Evolutionary conservation across 2,888 invertebrate species (phyloP), one percentile per base, ranked within the genome.

Genomic region (Melanotus villosus): DNA sequence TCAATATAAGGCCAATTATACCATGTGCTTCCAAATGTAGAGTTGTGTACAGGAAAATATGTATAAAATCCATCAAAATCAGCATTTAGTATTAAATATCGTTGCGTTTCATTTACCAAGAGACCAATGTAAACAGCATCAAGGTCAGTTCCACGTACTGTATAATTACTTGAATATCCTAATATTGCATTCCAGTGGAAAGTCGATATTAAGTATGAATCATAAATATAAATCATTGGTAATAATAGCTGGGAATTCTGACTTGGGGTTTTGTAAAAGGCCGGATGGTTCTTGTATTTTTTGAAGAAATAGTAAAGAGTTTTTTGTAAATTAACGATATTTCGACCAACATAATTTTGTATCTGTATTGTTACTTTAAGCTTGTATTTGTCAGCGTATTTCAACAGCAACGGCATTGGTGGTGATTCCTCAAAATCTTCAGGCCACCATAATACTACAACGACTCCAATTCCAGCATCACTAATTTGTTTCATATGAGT

Each of bases 141-240:
- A 54, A 85, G 80, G 45, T 84, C 82, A 1, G 88, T 87, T 32
- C 84, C 85, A 38, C 89, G 79, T 0, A 89, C 80, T 30, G 85
- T 86, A 4, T 83, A 74, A 63, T 82, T 82, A 36, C 65, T 62
- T 57, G 56, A 47, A 1, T 79, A 78, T 58, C 82, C 79, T 70
- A 87, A 76, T 18, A 86, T 66, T 74, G 84, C 83, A 76, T 82
- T 83, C 89, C 90, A 90, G 0, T 86, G 84, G 3, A 79, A 79
- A 1, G 84, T 77, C 9, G 84, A 80, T 12, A 87, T 85, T 38
- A 84, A 81, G 76, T 89, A 89, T 0, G 89, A 88, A 76, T 89
- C 89, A 77, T 89, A 89, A 26, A 90, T 84, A 77, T 89, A 90
- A 74, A 87, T 85, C 5, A 90, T 82, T 12, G 89, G 89, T n/a